Evolutionary conservation across 2,888 invertebrate genomes (phyloP), one percentile per base, ranked within the genome.

Genomic region (Caenorhabditis doughertyi): DNA sequence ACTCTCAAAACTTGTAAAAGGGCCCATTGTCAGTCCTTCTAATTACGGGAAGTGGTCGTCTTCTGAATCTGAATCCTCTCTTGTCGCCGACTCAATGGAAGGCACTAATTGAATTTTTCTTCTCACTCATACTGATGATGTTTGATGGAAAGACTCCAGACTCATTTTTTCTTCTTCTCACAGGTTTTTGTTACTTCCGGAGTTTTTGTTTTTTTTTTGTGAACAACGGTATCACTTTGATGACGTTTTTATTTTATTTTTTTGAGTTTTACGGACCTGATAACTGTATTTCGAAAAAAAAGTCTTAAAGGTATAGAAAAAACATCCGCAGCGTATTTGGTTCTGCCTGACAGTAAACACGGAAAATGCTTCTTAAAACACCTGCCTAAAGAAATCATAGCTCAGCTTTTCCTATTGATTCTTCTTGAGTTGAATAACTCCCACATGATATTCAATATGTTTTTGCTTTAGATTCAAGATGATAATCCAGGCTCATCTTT

Each of bases 1-100:
- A 42, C 55, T 55, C 62, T 47, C n/a, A 64, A 64, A 64, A 64
- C 62, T 23, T 23, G 11, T 18, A 13, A 44, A 44, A 29, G n/a
- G n/a, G 3, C 27, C n/a, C 11, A 7, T 44, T 35, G 51, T 71
- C 16, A 32, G 49, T 55, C 8, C 68, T 25, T 76, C 39, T 76
- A 76, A 76, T 76, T 76, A 76, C 51, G 67, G 76, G 68, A 76
- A 76, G 76, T 76, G 76, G 68, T 65, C 51, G 60, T 49, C 65
- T 65, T 49, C 53, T 58, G 56, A 70, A 58, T 58, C 77, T 76
- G 67, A 76, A 67, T 67, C n/a, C n/a, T n/a, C 74, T 67, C 76
- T 68, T 39, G 47, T 49, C 74, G 58, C 35, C 58, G 49, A 49
- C 42, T 47, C 51, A 68, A 76, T 76, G 67, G 67, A 76, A 68